Conservation (phyloP, 2,888 invertebrate species). For the Cantharis rufa region DNA sequence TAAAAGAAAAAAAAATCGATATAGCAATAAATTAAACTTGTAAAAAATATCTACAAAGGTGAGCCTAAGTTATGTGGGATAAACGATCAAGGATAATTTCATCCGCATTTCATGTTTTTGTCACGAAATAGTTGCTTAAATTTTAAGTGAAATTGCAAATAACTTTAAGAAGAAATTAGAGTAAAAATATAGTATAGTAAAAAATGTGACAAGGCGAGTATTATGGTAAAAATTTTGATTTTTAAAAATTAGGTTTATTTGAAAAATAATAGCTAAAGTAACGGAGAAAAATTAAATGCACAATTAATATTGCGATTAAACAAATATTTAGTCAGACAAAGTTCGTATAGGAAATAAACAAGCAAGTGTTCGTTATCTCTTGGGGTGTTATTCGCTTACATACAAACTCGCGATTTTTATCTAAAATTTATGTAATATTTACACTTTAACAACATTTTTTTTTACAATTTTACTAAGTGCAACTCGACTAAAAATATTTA, state of each 20-base stretch:
- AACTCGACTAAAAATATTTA: constrained; percentile 23
- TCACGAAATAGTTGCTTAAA: not conserved
- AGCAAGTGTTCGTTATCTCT: constrained; percentile 8
- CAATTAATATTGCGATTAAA: not conserved
- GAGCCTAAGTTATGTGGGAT: not conserved
- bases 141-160: not conserved
- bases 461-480: not conserved
- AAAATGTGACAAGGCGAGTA: not conserved
- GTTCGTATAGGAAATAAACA: constrained; percentile 14
- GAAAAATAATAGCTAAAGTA: not conserved
- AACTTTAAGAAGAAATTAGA: not conserved
- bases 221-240: no score
- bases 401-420: not conserved
- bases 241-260: no score
- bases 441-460: not conserved
- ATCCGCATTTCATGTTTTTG: not conserved
- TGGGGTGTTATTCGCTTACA: not conserved
- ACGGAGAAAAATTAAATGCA: not conserved
- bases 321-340: not conserved
- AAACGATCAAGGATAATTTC: not conserved
- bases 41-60: not conserved
- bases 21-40: not conserved
- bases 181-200: not conserved
- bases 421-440: not conserved
- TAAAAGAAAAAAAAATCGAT: not conserved